Percentiles rank a stretch among this genome's conserved stretches.
Evolutionary conservation across 2,888 invertebrate species (phyloP).

Genomic region (Sinodicranocentrus sp.): DNA sequence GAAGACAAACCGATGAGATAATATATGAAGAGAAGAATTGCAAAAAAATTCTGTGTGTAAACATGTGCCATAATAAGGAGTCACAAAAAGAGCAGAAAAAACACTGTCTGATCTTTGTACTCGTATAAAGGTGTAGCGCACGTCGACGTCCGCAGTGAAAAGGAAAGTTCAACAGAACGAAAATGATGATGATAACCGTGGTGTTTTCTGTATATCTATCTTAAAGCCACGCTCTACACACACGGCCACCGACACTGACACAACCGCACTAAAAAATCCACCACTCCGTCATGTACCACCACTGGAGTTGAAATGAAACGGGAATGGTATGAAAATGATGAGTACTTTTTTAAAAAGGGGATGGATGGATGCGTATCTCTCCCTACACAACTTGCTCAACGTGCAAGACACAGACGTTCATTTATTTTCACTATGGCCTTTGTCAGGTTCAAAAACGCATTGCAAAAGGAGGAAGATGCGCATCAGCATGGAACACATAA

Average conservation of each 20-base stretch:
- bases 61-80: background rate
- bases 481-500: background rate
- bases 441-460: slow-evolving; percentile 9
- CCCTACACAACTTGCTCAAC: no score
- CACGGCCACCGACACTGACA: slow-evolving; percentile 51
- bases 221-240: background rate
- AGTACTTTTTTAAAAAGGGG: slow-evolving; percentile 20
- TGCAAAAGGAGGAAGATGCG: background rate
- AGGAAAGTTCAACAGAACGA: slow-evolving; percentile 6
- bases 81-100: background rate
- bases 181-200: background rate
- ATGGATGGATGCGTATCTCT: slow-evolving; percentile 20
- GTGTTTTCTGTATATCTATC: background rate
- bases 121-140: no score
- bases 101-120: background rate
- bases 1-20: slow-evolving; percentile 6
- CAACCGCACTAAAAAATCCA: background rate
- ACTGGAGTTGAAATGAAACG: slow-evolving; percentile 32
- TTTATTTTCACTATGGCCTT: background rate
- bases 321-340: slow-evolving; percentile 22
- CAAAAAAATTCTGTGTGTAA: background rate
- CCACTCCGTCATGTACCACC: slow-evolving; percentile 34
- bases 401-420: background rate
- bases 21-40: slow-evolving; percentile 4
- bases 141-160: background rate